Percentiles rank a stretch among this genome's conserved stretches.
phyloP scores from a whole-genome alignment of 2,888 invertebrate genomes.

The Limnephilus rhombicus region DNA sequence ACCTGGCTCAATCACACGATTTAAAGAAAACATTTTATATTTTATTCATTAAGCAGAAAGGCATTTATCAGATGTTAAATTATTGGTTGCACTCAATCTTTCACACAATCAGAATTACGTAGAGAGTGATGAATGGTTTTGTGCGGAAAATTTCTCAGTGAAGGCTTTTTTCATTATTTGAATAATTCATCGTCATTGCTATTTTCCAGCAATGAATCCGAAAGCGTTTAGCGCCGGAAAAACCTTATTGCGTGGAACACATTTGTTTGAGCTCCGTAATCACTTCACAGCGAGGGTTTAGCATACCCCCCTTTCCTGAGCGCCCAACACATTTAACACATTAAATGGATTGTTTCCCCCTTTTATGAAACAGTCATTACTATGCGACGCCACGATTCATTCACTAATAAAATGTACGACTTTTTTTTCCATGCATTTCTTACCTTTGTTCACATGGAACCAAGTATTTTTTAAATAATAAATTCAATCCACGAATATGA shows the following conservation, averaged over 20 bases:
- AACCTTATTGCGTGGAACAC: conserved; percentile 31
- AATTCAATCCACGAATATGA: no score
- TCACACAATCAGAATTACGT: not conserved
- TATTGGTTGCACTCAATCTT: not conserved
- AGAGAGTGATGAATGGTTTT: conserved; percentile 23
- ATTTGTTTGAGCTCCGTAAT: conserved; percentile 21
- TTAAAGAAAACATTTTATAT: no score
- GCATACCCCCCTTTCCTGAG: not conserved
- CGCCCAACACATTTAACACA: not conserved
- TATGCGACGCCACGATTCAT: not conserved
- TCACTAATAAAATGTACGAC: no score
- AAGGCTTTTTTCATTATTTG: not conserved
- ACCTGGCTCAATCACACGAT: no score
- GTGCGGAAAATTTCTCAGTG: not conserved
- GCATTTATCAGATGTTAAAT: not conserved
- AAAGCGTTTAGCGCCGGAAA: not conserved
- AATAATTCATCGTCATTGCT: conserved; percentile 35
- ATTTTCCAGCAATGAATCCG: conserved; percentile 39
- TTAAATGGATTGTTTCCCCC: not conserved
- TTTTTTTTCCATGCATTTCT: not conserved
- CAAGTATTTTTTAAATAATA: no score
- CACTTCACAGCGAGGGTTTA: conserved; percentile 18
- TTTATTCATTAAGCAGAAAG: not conserved
- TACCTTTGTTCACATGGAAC: not conserved
- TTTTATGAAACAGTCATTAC: not conserved